Evolutionary conservation across 2,888 invertebrate species (phyloP).

Genomic region (Sinotaia quadrata): DNA sequence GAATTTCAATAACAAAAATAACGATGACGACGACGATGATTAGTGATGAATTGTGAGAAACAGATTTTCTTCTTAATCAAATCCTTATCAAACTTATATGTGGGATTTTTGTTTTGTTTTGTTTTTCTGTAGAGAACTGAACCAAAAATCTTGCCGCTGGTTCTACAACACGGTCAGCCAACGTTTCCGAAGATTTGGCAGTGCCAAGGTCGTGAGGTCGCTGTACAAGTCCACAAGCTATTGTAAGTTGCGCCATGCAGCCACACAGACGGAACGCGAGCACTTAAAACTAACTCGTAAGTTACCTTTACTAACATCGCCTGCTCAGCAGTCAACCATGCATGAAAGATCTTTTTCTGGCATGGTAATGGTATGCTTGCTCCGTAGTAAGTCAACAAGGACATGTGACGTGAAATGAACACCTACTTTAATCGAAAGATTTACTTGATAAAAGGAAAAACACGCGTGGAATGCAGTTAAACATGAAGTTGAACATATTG

Average conservation of each 20-base stretch:
- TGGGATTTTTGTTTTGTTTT: not conserved
- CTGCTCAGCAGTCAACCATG: not conserved
- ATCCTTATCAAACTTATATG: not conserved
- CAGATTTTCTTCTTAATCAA: not conserved
- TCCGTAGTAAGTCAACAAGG: too few relatives aligned
- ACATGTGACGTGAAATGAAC: too few relatives aligned
- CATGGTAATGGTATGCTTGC: not conserved
- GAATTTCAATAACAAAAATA: too few relatives aligned
- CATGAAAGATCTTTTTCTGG: not conserved
- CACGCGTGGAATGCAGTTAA: too few relatives aligned
- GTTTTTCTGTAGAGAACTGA: conserved; percentile 56
- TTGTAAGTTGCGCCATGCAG: conserved; percentile 39
- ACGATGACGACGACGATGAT: too few relatives aligned
- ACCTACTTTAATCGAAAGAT: too few relatives aligned
- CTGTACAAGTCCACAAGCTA: conserved; percentile 51
- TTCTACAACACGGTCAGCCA: conserved; percentile 63
- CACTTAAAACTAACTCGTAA: conserved; percentile 2
- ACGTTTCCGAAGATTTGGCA: conserved; percentile 67
- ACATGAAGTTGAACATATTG: too few relatives aligned
- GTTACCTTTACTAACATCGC: not conserved
- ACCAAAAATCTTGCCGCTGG: conserved; percentile 64
- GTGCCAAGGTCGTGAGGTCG: conserved; percentile 68
- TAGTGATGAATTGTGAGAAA: too few relatives aligned
- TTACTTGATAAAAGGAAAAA: too few relatives aligned
- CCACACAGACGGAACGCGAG: conserved; percentile 33